Percentiles rank a stretch among this genome's conserved stretches.
Evolutionary conservation across 2,888 invertebrate species (phyloP).

Genomic region (Aquatica leii): DNA sequence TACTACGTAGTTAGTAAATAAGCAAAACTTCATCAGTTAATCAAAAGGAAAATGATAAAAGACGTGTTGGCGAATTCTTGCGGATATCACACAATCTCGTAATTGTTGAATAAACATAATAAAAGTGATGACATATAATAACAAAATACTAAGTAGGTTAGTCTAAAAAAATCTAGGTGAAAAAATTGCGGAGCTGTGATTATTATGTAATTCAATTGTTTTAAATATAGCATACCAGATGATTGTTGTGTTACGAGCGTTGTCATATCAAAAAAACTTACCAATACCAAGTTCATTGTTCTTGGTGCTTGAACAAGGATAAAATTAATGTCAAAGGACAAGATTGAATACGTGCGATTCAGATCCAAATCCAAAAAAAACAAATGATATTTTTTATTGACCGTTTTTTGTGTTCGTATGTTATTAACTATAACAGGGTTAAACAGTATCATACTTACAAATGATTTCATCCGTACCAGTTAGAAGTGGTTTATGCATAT

Average conservation of each 20-base stretch:
- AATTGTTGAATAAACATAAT: slow-evolving; percentile 7
- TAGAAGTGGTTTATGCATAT: too few relatives aligned
- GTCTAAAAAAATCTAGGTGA: slow-evolving; percentile 26
- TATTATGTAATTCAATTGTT: slow-evolving; percentile 15
- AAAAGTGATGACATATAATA: slow-evolving; percentile 25
- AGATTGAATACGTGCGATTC: too few relatives aligned
- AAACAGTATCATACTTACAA: too few relatives aligned
- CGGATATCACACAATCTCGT: slow-evolving; percentile 1
- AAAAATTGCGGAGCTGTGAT: slow-evolving; percentile 17
- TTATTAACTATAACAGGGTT: too few relatives aligned
- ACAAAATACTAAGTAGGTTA: slow-evolving; percentile 25
- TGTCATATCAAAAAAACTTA: slow-evolving; percentile 4
- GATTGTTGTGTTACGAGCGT: slow-evolving; percentile 20
- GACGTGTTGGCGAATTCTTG: background rate
- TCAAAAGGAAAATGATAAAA: slow-evolving; percentile 1
- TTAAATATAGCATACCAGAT: background rate
- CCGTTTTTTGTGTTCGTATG: too few relatives aligned
- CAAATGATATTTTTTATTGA: too few relatives aligned
- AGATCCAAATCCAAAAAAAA: too few relatives aligned
- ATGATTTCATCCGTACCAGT: too few relatives aligned
- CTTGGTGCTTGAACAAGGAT: background rate
- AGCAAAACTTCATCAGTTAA: background rate
- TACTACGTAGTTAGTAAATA: slow-evolving; percentile 3
- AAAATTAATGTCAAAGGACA: slow-evolving; percentile 1
- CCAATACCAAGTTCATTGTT: background rate